Base-by-base conservation (phyloP, 2,888 invertebrate genomes). In the Ischnura elegans region DNA sequence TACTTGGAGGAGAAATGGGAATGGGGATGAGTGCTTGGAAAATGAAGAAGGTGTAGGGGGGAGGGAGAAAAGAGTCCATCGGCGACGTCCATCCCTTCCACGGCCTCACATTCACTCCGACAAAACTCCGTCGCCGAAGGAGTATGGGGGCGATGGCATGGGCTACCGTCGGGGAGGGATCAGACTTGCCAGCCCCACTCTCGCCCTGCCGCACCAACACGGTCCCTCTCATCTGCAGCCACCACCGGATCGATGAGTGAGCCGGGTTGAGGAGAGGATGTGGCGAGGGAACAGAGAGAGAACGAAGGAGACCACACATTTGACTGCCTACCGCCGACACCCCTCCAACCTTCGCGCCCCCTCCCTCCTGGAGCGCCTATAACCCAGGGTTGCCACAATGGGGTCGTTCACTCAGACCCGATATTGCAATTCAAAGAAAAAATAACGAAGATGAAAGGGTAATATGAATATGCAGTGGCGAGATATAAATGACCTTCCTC, bases 181-280 rank as follows among this genome's bases (percentile, higher is more conserved):
- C n/a, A 10, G 76, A 36, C 25, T 21, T 45, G 36, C 43, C 86
- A 21, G n/a, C 86, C n/a, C 86, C 86, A n/a, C 46, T 21, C 86
- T 46, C 25, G 19, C 19, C 45, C 46, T 25, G 3, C 4, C 2
- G 21, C n/a, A 86, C 86, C 86, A 19, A 76, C 76, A 76, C 76
- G 19, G 55, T 87, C 36, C 36, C 87, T 87, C 87, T 87, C 55
- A 87, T 87, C 87, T 87, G 55, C 87, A 87, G 87, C 87, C 87
- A 51, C 87, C 55, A 51, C 87, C 55, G 51, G 87, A 87, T 87
- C 87, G 87, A 87, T 87, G 86, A 46, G 86, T 43, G 46, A 43
- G 86, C 45, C 86, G 43, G 86, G 46, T 29, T 5, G 45, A 45
- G 86, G 36, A 45, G 43, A 46, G 86, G 86, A 45, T 42, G 85